phyloP scores from a whole-genome alignment of 2,113 vertebrate genomes.

The Arenaria interpres region DNA sequence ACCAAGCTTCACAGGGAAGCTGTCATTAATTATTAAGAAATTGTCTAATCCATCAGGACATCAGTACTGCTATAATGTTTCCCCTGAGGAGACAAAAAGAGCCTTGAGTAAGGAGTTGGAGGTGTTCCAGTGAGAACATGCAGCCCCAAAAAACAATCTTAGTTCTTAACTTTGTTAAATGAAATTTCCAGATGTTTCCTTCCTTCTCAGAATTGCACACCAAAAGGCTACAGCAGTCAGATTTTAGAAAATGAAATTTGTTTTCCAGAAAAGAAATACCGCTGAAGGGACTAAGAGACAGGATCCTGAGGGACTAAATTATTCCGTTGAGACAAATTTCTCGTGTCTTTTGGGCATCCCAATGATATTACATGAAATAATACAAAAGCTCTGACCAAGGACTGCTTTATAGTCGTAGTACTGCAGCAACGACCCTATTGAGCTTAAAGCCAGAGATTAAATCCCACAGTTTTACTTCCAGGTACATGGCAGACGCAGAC shows the following conservation, averaged over 20 bases:
- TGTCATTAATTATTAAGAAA: constrained; percentile 57
- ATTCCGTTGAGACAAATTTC: background rate
- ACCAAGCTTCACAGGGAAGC: constrained; percentile 18
- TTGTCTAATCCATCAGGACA: constrained; percentile 53
- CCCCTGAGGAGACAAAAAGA: constrained; percentile 5
- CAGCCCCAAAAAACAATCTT: background rate
- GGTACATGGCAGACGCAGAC: background rate
- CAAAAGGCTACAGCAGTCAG: background rate
- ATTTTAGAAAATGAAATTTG: background rate
- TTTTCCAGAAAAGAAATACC: background rate
- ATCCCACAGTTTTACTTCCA: background rate
- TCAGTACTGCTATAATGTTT: background rate
- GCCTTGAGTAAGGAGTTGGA: constrained; percentile 48
- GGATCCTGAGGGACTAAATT: background rate
- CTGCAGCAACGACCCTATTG: background rate
- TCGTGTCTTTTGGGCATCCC: background rate
- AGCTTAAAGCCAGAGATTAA: background rate
- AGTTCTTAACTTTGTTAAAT: constrained; percentile 38
- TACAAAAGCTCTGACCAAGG: background rate
- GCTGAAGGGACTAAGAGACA: background rate
- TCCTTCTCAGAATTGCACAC: background rate
- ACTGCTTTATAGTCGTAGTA: background rate
- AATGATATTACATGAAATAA: background rate
- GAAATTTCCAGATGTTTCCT: constrained; percentile 21
- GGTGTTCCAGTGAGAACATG: constrained; percentile 21